A percentile compares a stretch with the other conserved stretches of the same genome.
phyloP scores from a whole-genome alignment of 2,888 invertebrate genomes.

The Labia minor region DNA sequence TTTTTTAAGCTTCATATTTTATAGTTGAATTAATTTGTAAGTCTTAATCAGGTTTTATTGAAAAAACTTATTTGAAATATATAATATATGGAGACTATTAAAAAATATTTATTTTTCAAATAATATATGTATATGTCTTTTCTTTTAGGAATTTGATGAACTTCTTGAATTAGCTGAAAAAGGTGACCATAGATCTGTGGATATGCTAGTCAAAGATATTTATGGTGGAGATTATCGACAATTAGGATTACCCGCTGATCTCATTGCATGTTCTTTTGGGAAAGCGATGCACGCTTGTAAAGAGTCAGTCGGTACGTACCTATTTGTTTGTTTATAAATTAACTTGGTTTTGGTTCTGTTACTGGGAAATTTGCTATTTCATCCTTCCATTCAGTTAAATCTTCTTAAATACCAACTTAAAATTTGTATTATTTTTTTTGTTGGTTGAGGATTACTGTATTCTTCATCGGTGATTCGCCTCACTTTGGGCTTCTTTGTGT shows the following conservation, averaged over 20 bases:
- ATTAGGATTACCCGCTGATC: conserved; percentile 48
- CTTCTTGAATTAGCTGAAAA: conserved; percentile 50
- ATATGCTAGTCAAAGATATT: conserved; percentile 57
- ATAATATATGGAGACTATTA: too few species aligned
- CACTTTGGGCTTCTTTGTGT: neutral
- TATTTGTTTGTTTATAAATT: neutral
- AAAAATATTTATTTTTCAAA: too few species aligned
- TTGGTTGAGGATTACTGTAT: neutral
- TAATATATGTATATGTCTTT: too few species aligned
- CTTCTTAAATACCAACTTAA: neutral
- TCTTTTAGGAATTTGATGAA: conserved; percentile 50
- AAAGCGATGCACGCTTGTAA: conserved; percentile 41
- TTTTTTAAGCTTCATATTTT: too few species aligned
- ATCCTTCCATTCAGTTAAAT: neutral
- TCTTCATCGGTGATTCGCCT: neutral
- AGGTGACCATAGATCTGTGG: conserved; percentile 51
- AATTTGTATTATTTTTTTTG: neutral
- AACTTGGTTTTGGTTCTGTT: conserved; percentile 26
- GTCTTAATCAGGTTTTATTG: too few species aligned
- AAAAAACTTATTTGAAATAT: too few species aligned
- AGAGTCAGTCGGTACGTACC: conserved; percentile 24
- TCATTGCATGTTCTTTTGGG: conserved; percentile 59
- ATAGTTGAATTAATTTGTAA: too few species aligned
- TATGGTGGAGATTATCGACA: conserved; percentile 49
- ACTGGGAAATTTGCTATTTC: neutral